Evolutionary conservation across 35 echinoderm and acorn worm species (phyloP).

Genomic region (Diadema setosum): DNA sequence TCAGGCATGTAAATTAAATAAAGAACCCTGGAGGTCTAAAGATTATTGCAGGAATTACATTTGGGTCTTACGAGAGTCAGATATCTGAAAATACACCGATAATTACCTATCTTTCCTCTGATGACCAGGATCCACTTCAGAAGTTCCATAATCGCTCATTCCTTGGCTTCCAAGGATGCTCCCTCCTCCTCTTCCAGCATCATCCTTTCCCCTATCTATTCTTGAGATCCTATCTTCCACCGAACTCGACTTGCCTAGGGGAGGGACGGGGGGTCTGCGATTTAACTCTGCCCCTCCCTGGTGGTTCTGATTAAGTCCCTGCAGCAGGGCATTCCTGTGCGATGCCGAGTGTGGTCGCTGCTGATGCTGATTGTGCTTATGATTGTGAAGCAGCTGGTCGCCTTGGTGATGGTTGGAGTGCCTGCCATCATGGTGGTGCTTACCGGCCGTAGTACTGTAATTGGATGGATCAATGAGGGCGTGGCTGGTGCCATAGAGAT

Average conservation of each 20-base stretch:
- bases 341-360: slow-evolving; percentile 52
- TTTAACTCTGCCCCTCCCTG: not conserved
- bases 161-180: no score
- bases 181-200: not conserved
- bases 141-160: no score
- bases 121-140: no score
- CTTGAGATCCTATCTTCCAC: slow-evolving; percentile 12
- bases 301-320: slow-evolving; percentile 25
- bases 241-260: slow-evolving; percentile 33
- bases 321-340: slow-evolving; percentile 71
- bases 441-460: not conserved
- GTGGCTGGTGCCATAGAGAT: not conserved
- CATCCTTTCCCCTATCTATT: not conserved
- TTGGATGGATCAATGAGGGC: slow-evolving; percentile 9
- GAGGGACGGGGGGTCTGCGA: slow-evolving; percentile 45
- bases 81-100: no score
- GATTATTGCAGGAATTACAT: no score
- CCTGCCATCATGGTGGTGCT: not conserved
- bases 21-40: no score
- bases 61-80: no score
- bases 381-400: not conserved
- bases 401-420: not conserved
- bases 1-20: no score
- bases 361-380: not conserved
- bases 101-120: no score